phyloP scores from a whole-genome alignment of 1,140 invertebrate species.

The Drosophila pruinosa region DNA sequence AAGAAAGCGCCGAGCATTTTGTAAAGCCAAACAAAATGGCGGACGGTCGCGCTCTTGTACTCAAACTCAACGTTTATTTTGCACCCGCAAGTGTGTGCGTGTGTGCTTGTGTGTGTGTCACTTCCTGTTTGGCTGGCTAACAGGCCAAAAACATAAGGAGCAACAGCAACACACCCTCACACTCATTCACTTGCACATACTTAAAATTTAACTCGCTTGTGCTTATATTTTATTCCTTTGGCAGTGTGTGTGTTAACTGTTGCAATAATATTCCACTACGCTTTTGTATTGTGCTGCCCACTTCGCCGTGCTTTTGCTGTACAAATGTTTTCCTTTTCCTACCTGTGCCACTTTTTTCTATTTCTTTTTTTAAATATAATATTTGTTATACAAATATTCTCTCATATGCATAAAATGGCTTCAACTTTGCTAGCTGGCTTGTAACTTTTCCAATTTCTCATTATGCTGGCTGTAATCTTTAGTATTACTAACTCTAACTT shows the following conservation, averaged over 20 bases:
- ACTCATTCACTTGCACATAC: constrained; percentile 30
- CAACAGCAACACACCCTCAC: not conserved
- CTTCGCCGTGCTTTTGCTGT: constrained; percentile 1
- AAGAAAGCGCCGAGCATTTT: constrained; percentile 30
- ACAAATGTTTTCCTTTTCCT: constrained; percentile 11
- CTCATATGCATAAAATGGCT: not conserved
- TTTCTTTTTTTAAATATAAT: not conserved
- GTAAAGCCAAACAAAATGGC: constrained; percentile 43
- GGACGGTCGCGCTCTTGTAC: constrained; percentile 40
- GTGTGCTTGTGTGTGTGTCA: constrained; percentile 26
- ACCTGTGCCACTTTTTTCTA: not conserved
- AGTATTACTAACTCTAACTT: too few relatives aligned
- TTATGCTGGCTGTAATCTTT: too few relatives aligned
- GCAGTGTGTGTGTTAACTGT: constrained; percentile 46
- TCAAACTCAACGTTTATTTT: constrained; percentile 24
- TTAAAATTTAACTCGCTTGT: constrained; percentile 66
- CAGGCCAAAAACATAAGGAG: constrained; percentile 38
- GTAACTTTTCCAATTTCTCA: too few relatives aligned
- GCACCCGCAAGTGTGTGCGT: not conserved
- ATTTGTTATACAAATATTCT: not conserved
- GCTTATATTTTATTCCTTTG: constrained; percentile 47
- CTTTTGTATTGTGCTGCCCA: constrained; percentile 16
- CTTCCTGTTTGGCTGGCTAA: constrained; percentile 64
- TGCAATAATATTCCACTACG: constrained; percentile 60
- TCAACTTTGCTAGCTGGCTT: not conserved